These are phyloP conservation scores for Drosophila dives DNA, from an alignment of 2,888 invertebrate genomes.

Conservation along the genomic window DNA sequence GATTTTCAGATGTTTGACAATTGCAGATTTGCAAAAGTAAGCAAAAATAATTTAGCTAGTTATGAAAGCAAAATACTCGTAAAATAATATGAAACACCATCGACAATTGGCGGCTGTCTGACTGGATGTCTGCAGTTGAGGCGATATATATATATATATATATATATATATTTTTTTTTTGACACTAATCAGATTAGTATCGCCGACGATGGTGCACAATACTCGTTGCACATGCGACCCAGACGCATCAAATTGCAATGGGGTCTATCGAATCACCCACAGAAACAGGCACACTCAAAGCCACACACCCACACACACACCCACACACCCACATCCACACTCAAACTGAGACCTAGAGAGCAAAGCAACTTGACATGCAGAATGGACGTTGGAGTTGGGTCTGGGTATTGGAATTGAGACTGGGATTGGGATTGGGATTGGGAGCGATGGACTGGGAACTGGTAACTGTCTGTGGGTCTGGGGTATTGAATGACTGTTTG, in stretches of 20 bases:
- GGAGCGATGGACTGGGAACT: slow-evolving; percentile 15
- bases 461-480: slow-evolving; percentile 34
- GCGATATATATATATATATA: slow-evolving; percentile 43
- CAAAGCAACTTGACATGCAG: slow-evolving; percentile 71
- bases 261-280: slow-evolving; percentile 36
- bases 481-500: slow-evolving; percentile 73
- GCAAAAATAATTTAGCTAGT: slow-evolving; percentile 16
- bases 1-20: neutral
- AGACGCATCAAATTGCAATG: slow-evolving; percentile 74
- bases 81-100: slow-evolving; percentile 29
- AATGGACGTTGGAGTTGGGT: slow-evolving; percentile 62
- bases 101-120: slow-evolving; percentile 43
- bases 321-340: slow-evolving; percentile 20
- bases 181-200: slow-evolving; percentile 85
- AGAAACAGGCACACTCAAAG: slow-evolving; percentile 29
- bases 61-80: slow-evolving; percentile 6
- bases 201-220: slow-evolving; percentile 76
- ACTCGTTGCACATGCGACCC: slow-evolving; percentile 57
- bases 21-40: neutral
- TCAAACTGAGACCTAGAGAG: slow-evolving; percentile 4
- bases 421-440: slow-evolving; percentile 32
- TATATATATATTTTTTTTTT: slow-evolving; percentile 56
- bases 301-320: slow-evolving; percentile 17
- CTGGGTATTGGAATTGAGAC: slow-evolving; percentile 32
- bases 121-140: slow-evolving; percentile 63